Evolutionary conservation across 2,113 vertebrate genomes (phyloP).

Genomic region (Zingel zingel): DNA sequence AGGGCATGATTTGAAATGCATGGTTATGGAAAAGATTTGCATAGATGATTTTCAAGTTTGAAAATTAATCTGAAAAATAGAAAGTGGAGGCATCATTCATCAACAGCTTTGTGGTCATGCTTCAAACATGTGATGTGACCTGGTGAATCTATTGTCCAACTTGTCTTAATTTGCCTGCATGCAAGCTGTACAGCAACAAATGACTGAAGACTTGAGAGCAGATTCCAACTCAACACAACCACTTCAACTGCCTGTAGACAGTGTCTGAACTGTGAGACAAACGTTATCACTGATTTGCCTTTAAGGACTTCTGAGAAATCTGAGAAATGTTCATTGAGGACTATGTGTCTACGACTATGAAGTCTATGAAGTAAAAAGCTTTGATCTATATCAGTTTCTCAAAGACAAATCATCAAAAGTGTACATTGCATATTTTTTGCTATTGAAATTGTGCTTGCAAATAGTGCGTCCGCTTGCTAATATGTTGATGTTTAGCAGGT

Average conservation of each 20-base stretch:
- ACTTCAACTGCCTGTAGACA: not conserved
- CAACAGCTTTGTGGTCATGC: not conserved
- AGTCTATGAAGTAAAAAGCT: not conserved
- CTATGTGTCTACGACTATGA: not conserved
- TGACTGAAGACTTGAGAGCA: not conserved
- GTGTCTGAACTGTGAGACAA: not conserved
- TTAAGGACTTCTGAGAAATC: not conserved
- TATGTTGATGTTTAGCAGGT: too few relatives aligned
- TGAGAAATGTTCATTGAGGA: not conserved
- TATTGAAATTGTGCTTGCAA: not conserved
- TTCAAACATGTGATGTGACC: not conserved
- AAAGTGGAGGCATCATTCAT: not conserved
- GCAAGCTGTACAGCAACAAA: not conserved
- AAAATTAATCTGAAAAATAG: slow-evolving; percentile 11
- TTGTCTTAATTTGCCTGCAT: not conserved
- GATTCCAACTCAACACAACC: not conserved
- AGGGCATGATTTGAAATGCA: slow-evolving; percentile 55
- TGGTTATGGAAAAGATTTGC: slow-evolving; percentile 60
- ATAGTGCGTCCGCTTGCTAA: too few relatives aligned
- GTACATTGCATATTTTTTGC: not conserved
- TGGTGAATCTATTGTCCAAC: not conserved
- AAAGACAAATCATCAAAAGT: not conserved
- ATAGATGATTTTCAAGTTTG: slow-evolving; percentile 56
- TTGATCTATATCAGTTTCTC: not conserved
- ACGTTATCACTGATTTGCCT: not conserved